These are phyloP conservation scores for Cosmorhoe ocellata DNA, from an alignment of 2,888 invertebrate genomes.

Conservation along the genomic window DNA sequence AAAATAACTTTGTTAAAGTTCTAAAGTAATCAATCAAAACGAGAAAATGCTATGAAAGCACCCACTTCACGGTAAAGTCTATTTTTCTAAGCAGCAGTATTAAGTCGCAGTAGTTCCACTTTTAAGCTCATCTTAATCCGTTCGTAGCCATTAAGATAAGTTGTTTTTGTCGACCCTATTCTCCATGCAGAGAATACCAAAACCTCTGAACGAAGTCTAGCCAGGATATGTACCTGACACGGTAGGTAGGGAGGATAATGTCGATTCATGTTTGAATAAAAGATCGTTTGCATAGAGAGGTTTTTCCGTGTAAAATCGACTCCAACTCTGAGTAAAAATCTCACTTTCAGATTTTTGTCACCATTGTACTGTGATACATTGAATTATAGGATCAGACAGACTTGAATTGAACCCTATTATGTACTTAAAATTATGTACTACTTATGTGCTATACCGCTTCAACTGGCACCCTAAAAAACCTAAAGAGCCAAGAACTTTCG, in stretches of 20 bases:
- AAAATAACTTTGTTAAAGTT: too few relatives aligned
- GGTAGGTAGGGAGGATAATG: background rate
- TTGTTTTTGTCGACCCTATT: constrained; percentile 29
- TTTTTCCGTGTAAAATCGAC: too few relatives aligned
- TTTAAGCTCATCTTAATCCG: constrained; percentile 22
- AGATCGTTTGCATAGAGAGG: too few relatives aligned
- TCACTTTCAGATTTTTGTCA: too few relatives aligned
- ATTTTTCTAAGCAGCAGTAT: background rate
- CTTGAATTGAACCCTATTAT: too few relatives aligned
- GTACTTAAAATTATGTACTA: too few relatives aligned
- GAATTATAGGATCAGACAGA: too few relatives aligned
- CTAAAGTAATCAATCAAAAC: too few relatives aligned
- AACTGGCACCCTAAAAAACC: background rate
- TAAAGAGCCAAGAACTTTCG: background rate
- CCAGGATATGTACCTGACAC: background rate
- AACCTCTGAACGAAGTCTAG: background rate
- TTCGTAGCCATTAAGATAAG: constrained; percentile 26
- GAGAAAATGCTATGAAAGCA: too few relatives aligned
- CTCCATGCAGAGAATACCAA: constrained; percentile 17
- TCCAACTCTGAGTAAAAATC: too few relatives aligned
- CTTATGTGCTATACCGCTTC: background rate
- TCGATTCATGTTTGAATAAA: too few relatives aligned
- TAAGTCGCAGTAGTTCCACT: constrained; percentile 8
- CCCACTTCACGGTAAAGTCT: background rate
- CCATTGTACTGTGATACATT: too few relatives aligned